Evolutionary conservation across 2,113 vertebrate species (phyloP), one percentile per base, ranked within the genome.

Genomic region (Sylvia atricapilla): DNA sequence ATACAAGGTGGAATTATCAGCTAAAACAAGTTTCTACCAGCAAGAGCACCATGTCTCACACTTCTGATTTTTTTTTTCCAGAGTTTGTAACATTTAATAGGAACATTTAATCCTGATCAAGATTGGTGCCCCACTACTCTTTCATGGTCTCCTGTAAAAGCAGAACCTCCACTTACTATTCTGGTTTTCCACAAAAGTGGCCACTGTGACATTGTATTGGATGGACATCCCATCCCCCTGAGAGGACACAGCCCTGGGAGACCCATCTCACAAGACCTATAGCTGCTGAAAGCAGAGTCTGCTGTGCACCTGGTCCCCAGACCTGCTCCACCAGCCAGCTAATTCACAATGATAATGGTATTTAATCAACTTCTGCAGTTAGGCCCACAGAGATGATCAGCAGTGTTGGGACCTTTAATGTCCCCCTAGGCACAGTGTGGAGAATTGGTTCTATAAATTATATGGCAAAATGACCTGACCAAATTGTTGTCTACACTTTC

Each of bases 251-350:
- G 17, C 9, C 15, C 49, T 77, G 62, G 50, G 14, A 14, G 15
- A 49, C 4, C 6, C 15, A 24, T 24, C 22, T 44, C 17, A 5
- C 3, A 8, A 15, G 21, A 41, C 22, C 6, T 5, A 1, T 3
- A 41, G 35, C 6, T 7, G 1, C 28, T 39, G 50, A 69, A 52
- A 4, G 1, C 21, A 20, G 43, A 86, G 43, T 10, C 23, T 53
- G 31, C 25, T 15, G 5, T 49, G 50, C 28, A 18, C 18, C 9
- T 7, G 2, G 7, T 11, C 30, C 15, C 35, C 27, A 84, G 53
- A 7, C 15, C 49, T 0, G 0, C 44, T 74, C 30, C 3, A 4
- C 30, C 27, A 31, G 16, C 55, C 0, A 0, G 11, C 9, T 69
- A 1, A 0, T 31, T 69, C 24, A 7, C 43, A 41, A 4, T 7